Evolutionary conservation across 1,140 invertebrate genomes (phyloP).

Genomic region (Scaptomyza montana): DNA sequence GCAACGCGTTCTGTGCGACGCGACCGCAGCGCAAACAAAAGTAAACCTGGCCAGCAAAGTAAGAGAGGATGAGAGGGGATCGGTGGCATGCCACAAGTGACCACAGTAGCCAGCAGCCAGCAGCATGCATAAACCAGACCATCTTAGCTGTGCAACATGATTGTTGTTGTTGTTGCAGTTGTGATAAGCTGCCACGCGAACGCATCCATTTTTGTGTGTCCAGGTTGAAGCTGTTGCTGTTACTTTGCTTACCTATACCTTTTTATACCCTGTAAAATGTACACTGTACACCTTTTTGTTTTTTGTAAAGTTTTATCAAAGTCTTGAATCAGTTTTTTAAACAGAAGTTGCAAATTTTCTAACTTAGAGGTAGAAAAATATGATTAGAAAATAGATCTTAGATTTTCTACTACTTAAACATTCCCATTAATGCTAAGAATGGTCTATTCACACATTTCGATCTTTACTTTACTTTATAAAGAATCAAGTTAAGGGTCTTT

Average conservation of each 20-base stretch:
- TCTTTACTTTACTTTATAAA: no score
- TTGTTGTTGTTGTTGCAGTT: slow-evolving; percentile 35
- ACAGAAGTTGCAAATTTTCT: no score
- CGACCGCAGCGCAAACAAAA: slow-evolving; percentile 69
- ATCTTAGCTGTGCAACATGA: slow-evolving; percentile 52
- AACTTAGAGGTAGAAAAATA: no score
- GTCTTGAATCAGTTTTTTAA: no score
- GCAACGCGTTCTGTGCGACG: slow-evolving; percentile 13
- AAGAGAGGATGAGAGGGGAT: neutral
- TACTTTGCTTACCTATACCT: neutral
- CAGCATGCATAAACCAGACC: slow-evolving; percentile 65
- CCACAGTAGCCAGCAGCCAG: slow-evolving; percentile 39
- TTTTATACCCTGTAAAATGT: neutral
- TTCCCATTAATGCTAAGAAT: no score
- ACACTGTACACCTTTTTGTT: no score
- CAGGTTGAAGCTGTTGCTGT: slow-evolving; percentile 15
- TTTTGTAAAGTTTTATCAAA: no score
- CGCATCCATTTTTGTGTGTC: slow-evolving; percentile 47
- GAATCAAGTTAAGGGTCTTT: no score
- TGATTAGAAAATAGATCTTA: no score
- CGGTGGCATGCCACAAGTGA: slow-evolving; percentile 75
- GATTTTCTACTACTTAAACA: no score
- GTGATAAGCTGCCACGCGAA: slow-evolving; percentile 71
- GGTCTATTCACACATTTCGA: no score
- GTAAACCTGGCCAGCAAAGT: slow-evolving; percentile 3